A percentile compares a stretch with the other conserved stretches of the same genome.
phyloP scores from a whole-genome alignment of 2,113 vertebrate genomes.

The Urocynchramus pylzowi region DNA sequence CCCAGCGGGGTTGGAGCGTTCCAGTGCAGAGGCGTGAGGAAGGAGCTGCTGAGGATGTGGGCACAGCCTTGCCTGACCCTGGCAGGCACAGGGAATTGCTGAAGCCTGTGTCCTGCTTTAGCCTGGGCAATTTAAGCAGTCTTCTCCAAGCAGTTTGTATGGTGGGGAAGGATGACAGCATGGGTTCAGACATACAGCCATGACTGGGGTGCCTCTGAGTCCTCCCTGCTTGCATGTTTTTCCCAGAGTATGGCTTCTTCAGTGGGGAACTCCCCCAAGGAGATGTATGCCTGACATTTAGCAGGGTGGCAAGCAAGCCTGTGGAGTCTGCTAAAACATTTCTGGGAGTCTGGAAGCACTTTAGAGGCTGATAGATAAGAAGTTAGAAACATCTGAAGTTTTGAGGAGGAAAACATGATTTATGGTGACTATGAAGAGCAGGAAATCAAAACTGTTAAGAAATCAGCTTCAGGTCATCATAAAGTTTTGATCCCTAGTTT shows the following conservation, averaged over 20 bases:
- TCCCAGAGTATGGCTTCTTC: not conserved
- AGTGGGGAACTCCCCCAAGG: not conserved
- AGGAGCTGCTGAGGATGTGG: not conserved
- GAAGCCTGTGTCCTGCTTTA: not conserved
- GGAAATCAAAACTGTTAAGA: conserved; percentile 58
- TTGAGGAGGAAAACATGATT: conserved; percentile 48
- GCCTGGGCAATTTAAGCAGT: not conserved
- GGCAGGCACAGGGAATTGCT: not conserved
- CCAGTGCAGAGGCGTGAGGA: not conserved
- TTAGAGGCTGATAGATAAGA: conserved; percentile 50
- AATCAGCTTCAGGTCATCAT: conserved; percentile 53
- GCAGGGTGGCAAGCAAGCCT: not conserved
- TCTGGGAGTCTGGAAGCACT: conserved; percentile 57
- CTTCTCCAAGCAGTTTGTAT: not conserved
- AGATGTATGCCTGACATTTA: conserved; percentile 13
- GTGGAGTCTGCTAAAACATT: conserved; percentile 19
- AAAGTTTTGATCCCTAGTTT: conserved; percentile 58
- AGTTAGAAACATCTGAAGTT: conserved; percentile 43
- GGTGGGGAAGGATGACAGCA: not conserved
- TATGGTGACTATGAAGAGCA: conserved; percentile 29
- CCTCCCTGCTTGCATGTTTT: not conserved
- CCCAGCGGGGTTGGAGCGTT: rapidly evolving
- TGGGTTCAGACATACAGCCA: not conserved
- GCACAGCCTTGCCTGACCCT: not conserved
- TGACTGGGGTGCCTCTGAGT: not conserved